These are phyloP conservation scores for Agrenia bidenticulata DNA, from an alignment of 2,888 invertebrate genomes.

Conservation along the genomic window DNA sequence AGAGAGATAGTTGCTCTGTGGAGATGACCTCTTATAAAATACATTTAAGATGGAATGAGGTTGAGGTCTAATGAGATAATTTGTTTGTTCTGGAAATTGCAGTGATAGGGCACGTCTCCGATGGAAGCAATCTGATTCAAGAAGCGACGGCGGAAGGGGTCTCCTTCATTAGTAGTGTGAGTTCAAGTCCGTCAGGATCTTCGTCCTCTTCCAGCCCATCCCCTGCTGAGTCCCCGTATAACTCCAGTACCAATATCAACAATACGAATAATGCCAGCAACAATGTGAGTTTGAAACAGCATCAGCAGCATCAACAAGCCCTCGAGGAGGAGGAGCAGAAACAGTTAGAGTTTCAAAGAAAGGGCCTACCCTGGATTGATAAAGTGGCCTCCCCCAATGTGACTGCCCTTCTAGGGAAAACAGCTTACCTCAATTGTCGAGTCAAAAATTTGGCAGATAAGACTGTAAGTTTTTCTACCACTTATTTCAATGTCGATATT, in stretches of 20 bases:
- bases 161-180: neutral
- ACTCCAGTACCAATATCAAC: neutral
- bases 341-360: conserved; percentile 18
- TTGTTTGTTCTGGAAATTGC: conserved; percentile 10
- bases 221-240: neutral
- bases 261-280: neutral
- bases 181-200: conserved; percentile 9
- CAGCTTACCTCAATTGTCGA: conserved; percentile 79
- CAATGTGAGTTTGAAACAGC: neutral
- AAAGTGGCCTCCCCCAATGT: conserved; percentile 69
- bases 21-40: too few species aligned
- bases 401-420: conserved; percentile 83
- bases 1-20: too few species aligned
- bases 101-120: conserved; percentile 52
- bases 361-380: conserved; percentile 69
- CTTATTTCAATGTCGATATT: too few species aligned
- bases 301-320: neutral
- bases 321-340: too few species aligned
- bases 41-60: neutral
- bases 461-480: conserved; percentile 5
- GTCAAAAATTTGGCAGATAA: conserved; percentile 10
- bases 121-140: conserved; percentile 27
- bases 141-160: conserved; percentile 25
- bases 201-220: conserved; percentile 18
- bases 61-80: neutral